Percentiles rank a stretch among this genome's conserved stretches.
Conservation (phyloP, 2,888 invertebrate species). For the Drosophila anomelani region DNA sequence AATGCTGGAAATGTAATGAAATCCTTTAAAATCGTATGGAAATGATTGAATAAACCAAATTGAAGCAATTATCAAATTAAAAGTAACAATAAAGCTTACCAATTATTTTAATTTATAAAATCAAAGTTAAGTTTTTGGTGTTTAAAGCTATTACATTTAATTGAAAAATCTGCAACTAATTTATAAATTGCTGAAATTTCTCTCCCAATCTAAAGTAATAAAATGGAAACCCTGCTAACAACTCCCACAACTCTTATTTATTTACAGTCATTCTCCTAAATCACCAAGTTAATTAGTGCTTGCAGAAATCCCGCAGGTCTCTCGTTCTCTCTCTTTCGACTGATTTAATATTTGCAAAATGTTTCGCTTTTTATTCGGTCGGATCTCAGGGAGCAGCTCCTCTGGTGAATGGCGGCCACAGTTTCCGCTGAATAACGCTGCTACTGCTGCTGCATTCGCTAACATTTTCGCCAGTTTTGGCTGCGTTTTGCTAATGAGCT, state of each 20-base stretch:
- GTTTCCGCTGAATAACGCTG: constrained; percentile 53
- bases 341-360: constrained; percentile 43
- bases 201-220: not conserved
- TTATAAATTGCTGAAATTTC: not conserved
- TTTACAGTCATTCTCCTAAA: constrained; percentile 19
- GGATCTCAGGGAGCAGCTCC: constrained; percentile 1
- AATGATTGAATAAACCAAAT: not conserved
- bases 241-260: not conserved
- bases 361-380: constrained; percentile 10
- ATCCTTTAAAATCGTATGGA: not conserved
- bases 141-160: not conserved
- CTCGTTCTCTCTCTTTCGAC: not conserved
- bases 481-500: constrained; percentile 69
- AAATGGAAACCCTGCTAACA: not conserved
- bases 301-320: constrained; percentile 27
- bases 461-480: constrained; percentile 17
- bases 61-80: not conserved
- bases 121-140: not conserved
- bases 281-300: constrained; percentile 33
- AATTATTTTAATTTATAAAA: not conserved
- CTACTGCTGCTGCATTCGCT: constrained; percentile 29
- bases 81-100: not conserved
- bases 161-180: not conserved
- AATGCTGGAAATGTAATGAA: not conserved
- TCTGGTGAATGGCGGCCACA: constrained; percentile 32